Base-by-base conservation (phyloP, 2,888 invertebrate genomes). In the Philonicus albiceps region DNA sequence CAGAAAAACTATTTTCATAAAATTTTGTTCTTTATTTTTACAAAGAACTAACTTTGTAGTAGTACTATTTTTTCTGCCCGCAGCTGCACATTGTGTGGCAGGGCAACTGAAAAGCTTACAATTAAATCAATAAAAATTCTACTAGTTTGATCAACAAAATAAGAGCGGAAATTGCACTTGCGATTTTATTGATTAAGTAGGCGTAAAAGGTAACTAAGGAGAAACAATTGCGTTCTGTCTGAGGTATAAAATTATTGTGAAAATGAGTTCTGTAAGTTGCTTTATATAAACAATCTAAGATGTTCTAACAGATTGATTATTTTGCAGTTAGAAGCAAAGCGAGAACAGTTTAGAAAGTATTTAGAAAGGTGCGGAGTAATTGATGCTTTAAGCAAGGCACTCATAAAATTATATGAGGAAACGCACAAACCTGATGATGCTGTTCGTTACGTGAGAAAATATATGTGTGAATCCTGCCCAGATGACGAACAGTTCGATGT, bases 301-400 rank as follows among this genome's bases (percentile, higher is more conserved):
- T 55, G 16, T 37, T n/a, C n/a, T 40, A n/a, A 30, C 0, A 72
- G 37, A 72, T 84, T 22, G 19, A 11, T 30, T 40, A 85, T 1
- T 72, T 83, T 76, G 1, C 22, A 92, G 92, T 91, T 92, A 87
- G 92, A 92, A 89, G 91, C 91, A 40, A 92, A 92, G 89, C 91
- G 92, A n/a, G 91, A 91, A 73, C 91, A 92, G 87, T 92, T 92
- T 88, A 91, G 92, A 13, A 92, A 92, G 88, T 92, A 92, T 88
- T 89, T 92, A 86, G 92, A 92, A 86, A 89, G 91, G n/a, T 91
- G 91, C 43, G 92, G 92, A 3, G 92, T 92, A 16, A 92, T 92
- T 55, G 92, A 92, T 88, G 91, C 92, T 0, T 87, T 92, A 6
- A 92, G 91, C 87, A 91, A 91, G 88, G 92, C 92, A 0, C 87